Evolutionary conservation across 2,113 vertebrate species (phyloP), one percentile per base, ranked within the genome.

Genomic region (Pterophyllum scalare): DNA sequence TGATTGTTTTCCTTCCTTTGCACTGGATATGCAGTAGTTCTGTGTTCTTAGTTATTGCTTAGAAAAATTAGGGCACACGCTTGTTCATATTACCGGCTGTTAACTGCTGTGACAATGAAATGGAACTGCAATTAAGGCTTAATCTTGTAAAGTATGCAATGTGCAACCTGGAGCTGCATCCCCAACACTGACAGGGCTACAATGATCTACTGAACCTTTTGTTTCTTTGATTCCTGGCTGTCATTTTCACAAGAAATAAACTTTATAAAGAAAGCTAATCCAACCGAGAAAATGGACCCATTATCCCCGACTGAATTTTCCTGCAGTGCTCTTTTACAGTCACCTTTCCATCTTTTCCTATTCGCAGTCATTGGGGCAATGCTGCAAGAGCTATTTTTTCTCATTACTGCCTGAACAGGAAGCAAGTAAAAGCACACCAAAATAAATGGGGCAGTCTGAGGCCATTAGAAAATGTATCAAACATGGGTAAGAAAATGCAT

Each of bases 81-180:
- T 11, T 83, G 56, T 76, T 78, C 0, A 67, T 86, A 79, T 76
- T 84, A 83, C 81, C 70, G 65, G 75, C 43, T 81, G 31, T 75
- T 77, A 35, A 64, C 77, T 58, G 35, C 77, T 40, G 59, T 11
- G 26, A 79, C 83, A 79, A 86, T 81, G 59, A 78, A 90, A 80
- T 4, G n/a, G 38, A 81, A 84, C 75, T 79, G 80, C 82, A 82
- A 70, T 82, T 64, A 80, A 67, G 59, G 54, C 59, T 76, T 83
- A 70, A 83, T 89, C 80, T 80, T 52, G 56, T 58, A 77, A 81
- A 82, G 60, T 77, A 74, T 77, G 84, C 67, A 84, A 76, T 81
- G 59, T 80, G 81, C 26, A 72, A 79, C 74, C 60, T 58, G 40
- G 2, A 82, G 81, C 65, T 59, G 59, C 10, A 57, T 82, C 49